Evolutionary conservation across 64 coral and sea anemone species (phyloP).

Genomic region (Dendronephthya gigantea): DNA sequence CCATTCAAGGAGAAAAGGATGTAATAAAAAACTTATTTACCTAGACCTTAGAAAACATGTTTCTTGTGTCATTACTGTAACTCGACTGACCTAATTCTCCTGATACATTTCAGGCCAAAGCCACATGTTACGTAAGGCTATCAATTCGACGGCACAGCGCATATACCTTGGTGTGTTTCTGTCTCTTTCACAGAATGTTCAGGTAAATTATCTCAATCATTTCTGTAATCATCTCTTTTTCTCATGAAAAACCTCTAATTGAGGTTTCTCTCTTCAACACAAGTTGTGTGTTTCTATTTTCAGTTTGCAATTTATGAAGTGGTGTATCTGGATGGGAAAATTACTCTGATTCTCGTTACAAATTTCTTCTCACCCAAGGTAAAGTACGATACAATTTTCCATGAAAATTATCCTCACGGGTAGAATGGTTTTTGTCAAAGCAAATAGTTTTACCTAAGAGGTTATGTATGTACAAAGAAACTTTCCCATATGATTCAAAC

Average conservation of each 20-base stretch:
- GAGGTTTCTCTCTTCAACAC: too few relatives aligned
- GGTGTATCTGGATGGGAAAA: conserved; percentile 11
- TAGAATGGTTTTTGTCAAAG: too few relatives aligned
- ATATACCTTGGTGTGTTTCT: conserved; percentile 49
- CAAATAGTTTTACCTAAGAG: too few relatives aligned
- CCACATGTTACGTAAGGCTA: conserved; percentile 36
- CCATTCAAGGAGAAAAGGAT: too few relatives aligned
- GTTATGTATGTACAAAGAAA: too few relatives aligned
- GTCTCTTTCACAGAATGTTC: conserved; percentile 33
- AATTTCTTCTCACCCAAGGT: conserved; percentile 37
- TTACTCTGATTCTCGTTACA: conserved; percentile 33
- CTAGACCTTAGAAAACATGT: too few relatives aligned
- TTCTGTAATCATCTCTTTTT: not conserved
- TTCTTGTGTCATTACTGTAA: too few relatives aligned
- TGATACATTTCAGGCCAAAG: conserved; percentile 19
- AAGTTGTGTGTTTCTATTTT: not conserved
- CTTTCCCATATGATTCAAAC: too few relatives aligned
- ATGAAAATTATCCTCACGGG: not conserved
- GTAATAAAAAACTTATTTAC: too few relatives aligned
- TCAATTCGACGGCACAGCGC: conserved; percentile 18
- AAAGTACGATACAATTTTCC: not conserved
- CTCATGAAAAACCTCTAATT: too few relatives aligned
- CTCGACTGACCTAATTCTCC: not conserved
- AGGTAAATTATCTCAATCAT: conserved; percentile 23
- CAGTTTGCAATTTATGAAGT: conserved; percentile 67